Conservation (phyloP, 2,888 invertebrate genomes). For the Nineta flava region DNA sequence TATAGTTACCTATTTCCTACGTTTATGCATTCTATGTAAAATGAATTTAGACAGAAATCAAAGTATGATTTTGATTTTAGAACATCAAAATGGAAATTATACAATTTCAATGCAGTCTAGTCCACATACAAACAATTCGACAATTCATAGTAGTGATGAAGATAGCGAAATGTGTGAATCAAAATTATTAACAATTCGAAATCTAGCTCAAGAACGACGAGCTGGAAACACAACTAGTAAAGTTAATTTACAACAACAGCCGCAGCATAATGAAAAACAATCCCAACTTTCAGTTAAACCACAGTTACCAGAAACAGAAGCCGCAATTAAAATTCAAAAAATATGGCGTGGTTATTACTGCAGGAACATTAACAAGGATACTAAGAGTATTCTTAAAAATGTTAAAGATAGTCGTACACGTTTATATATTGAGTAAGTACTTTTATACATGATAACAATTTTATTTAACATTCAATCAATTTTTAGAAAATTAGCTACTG, state of each 20-base stretch:
- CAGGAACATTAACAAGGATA: slow-evolving; percentile 53
- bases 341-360: slow-evolving; percentile 75
- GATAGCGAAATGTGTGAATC: slow-evolving; percentile 51
- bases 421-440: slow-evolving; percentile 64
- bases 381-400: slow-evolving; percentile 43
- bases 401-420: slow-evolving; percentile 63
- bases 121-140: slow-evolving; percentile 16
- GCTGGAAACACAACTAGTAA: slow-evolving; percentile 22
- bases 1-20: no score
- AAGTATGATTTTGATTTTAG: not conserved
- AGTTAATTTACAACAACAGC: slow-evolving; percentile 11
- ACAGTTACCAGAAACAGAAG: slow-evolving; percentile 18
- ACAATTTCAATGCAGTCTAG: not conserved
- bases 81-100: not conserved
- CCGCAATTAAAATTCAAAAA: slow-evolving; percentile 70
- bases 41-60: no score
- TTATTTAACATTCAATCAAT: no score
- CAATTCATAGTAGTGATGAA: slow-evolving; percentile 35
- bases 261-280: slow-evolving; percentile 40
- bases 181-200: slow-evolving; percentile 47
- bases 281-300: slow-evolving; percentile 14
- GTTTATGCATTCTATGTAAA: no score
- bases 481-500: slow-evolving; percentile 57
- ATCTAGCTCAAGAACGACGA: slow-evolving; percentile 35
- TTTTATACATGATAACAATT: not conserved